phyloP scores from a whole-genome alignment of 2,888 invertebrate species.

The Pyrocoelia pectoralis region DNA sequence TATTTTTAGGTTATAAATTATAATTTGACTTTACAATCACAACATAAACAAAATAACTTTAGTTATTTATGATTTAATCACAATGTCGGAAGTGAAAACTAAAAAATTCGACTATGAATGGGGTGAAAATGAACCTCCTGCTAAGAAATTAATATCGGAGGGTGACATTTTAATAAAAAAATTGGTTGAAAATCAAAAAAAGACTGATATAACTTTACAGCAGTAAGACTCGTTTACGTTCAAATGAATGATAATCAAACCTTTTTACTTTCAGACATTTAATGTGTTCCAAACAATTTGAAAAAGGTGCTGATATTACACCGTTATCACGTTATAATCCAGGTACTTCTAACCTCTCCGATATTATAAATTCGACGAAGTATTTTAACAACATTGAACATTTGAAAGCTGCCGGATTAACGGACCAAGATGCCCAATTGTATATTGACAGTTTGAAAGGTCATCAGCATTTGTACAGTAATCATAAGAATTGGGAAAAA shows the following conservation, averaged over 20 bases:
- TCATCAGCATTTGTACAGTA: slow-evolving; percentile 46
- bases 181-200: slow-evolving; percentile 52
- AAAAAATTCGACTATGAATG: not conserved
- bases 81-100: not conserved
- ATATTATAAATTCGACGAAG: slow-evolving; percentile 59
- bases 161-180: slow-evolving; percentile 54
- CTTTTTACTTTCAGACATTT: slow-evolving; percentile 42
- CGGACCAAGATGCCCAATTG: slow-evolving; percentile 63
- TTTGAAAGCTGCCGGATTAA: slow-evolving; percentile 62
- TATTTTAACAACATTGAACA: slow-evolving; percentile 59
- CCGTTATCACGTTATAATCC: slow-evolving; percentile 52
- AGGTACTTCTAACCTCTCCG: slow-evolving; percentile 60
- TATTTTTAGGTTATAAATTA: no score
- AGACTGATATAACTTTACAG: slow-evolving; percentile 48
- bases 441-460: slow-evolving; percentile 62
- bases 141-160: slow-evolving; percentile 51
- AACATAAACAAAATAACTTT: no score
- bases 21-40: no score
- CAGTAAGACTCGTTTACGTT: slow-evolving; percentile 46
- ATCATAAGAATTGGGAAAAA: slow-evolving; percentile 50
- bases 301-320: slow-evolving; percentile 43
- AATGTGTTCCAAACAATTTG: slow-evolving; percentile 39
- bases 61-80: no score
- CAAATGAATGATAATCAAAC: slow-evolving; percentile 1
- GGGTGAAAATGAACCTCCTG: slow-evolving; percentile 44